phyloP scores from a whole-genome alignment of 2,888 invertebrate genomes.

The Muscina levida region DNA sequence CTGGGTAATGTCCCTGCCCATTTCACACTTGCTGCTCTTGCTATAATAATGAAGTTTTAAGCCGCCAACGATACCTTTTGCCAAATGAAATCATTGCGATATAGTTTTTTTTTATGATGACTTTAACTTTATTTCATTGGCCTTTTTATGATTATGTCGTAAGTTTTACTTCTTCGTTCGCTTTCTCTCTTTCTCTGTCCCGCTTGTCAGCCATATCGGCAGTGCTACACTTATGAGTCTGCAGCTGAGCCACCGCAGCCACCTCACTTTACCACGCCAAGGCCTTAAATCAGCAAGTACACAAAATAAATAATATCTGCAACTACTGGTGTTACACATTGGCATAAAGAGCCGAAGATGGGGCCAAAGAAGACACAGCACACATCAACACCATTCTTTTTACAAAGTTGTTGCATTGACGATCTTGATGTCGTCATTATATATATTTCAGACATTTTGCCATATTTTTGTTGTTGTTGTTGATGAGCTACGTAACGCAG shows the following conservation, averaged over 20 bases:
- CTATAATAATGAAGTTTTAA: constrained; percentile 25
- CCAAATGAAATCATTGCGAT: constrained; percentile 33
- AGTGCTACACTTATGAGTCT: not conserved
- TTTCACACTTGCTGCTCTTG: too few relatives aligned
- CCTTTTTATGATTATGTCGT: constrained; percentile 54
- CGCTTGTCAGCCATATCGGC: not conserved
- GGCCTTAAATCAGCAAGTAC: constrained; percentile 36
- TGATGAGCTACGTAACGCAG: too few relatives aligned
- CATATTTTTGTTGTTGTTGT: not conserved
- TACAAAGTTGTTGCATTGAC: constrained; percentile 56
- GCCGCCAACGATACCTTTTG: not conserved
- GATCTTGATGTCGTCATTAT: constrained; percentile 62
- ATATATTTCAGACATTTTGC: constrained; percentile 18
- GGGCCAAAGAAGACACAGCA: constrained; percentile 12
- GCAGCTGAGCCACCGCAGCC: too few relatives aligned
- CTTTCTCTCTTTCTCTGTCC: constrained; percentile 9
- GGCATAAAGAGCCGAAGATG: constrained; percentile 28
- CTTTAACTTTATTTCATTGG: constrained; percentile 40
- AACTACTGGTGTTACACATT: constrained; percentile 68
- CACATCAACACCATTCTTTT: constrained; percentile 24
- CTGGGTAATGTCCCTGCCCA: too few relatives aligned
- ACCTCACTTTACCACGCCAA: constrained; percentile 26
- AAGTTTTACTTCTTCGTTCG: constrained; percentile 1
- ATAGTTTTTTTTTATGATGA: constrained; percentile 1
- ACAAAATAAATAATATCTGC: constrained; percentile 60